Conservation (phyloP, 2,797 vertebrate genomes). For the Botia almorhae region DNA sequence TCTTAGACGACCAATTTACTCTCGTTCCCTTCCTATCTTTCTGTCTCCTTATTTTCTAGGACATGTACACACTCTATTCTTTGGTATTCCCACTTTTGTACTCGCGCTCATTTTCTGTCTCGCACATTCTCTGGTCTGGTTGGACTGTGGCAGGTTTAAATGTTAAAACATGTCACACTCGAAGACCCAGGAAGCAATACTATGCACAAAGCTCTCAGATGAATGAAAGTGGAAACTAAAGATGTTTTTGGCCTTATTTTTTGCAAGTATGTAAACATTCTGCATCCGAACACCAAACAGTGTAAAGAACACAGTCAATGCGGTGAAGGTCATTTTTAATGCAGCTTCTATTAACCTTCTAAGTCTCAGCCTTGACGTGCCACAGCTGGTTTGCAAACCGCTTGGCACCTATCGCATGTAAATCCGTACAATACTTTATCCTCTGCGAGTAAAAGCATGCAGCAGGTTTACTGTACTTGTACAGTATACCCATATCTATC, state of each 20-base stretch:
- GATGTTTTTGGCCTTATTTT: not conserved
- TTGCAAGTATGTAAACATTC: not conserved
- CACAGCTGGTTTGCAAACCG: not conserved
- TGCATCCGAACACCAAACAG: not conserved
- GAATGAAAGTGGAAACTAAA: not conserved
- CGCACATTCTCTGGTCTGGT: not conserved
- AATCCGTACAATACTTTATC: too few species aligned
- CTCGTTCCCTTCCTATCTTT: not conserved
- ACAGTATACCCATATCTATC: not conserved
- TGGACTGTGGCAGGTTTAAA: conserved; percentile 13
- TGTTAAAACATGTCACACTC: conserved; percentile 20
- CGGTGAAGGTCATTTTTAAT: not conserved
- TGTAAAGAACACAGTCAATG: not conserved
- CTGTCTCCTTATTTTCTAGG: conserved; percentile 3
- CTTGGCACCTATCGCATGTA: not conserved
- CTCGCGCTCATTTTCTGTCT: conserved; percentile 13
- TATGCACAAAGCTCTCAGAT: conserved; percentile 2
- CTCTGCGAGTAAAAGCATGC: not conserved
- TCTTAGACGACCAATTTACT: conserved; percentile 31
- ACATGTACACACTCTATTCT: not conserved
- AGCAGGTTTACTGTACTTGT: not conserved
- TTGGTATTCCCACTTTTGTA: not conserved
- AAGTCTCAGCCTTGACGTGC: not conserved
- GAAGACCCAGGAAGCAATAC: conserved; percentile 10
- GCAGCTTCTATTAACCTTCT: too few species aligned